Evolutionary conservation across 2,797 vertebrate species (phyloP).

Genomic region (Hapalemur alaotrensis): DNA sequence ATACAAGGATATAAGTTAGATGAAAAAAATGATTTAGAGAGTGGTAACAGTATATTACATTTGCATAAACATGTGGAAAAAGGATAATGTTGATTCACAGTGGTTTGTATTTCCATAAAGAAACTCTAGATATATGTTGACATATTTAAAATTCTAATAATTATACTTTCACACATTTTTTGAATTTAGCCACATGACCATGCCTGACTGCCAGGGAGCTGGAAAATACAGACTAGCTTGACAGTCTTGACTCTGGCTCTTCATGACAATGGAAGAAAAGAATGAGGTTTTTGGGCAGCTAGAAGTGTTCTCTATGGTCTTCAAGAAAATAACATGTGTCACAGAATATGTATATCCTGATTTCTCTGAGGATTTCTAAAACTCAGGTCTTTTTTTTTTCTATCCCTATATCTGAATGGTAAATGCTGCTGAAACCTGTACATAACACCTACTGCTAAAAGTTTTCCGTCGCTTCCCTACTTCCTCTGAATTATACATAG

Average conservation of each 20-base stretch:
- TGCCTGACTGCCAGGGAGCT: not conserved
- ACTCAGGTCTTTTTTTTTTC: not conserved
- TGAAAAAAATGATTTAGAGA: not conserved
- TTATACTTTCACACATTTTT: not conserved
- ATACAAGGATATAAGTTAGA: not conserved
- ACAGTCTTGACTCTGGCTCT: not conserved
- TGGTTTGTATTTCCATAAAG: not conserved
- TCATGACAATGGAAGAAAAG: not conserved
- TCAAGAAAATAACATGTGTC: not conserved
- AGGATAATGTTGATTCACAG: not conserved
- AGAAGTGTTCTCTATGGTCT: not conserved
- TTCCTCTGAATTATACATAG: constrained; percentile 40
- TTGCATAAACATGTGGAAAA: not conserved
- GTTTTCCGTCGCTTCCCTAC: not conserved
- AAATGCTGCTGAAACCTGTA: not conserved
- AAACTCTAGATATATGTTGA: not conserved
- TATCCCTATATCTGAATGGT: not conserved
- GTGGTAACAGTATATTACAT: not conserved
- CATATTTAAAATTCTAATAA: not conserved
- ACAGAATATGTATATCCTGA: not conserved
- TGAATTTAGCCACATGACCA: not conserved
- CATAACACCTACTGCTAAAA: not conserved
- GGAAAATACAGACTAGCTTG: not conserved
- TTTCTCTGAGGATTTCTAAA: constrained; percentile 26
- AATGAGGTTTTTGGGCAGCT: not conserved